Percentiles rank a stretch among this genome's conserved stretches.
Evolutionary conservation across 2,113 vertebrate species (phyloP).

Genomic region (Empidonax alnorum): DNA sequence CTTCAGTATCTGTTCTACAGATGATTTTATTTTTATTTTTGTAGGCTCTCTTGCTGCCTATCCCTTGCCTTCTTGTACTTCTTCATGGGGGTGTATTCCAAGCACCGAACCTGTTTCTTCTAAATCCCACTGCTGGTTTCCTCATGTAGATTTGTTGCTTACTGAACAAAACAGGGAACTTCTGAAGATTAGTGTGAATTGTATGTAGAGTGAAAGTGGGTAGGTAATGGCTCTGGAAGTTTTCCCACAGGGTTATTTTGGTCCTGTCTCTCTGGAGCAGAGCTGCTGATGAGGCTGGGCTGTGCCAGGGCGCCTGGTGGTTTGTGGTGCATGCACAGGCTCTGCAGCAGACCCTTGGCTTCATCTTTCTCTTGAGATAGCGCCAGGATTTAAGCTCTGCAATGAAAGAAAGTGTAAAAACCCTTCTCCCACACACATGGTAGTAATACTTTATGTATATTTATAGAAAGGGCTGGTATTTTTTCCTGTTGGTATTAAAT

Average conservation of each 20-base stretch:
- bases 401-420: constrained; percentile 33
- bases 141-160: not conserved
- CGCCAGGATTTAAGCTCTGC: constrained; percentile 27
- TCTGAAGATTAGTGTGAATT: not conserved
- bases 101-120: not conserved
- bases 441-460: constrained; percentile 12
- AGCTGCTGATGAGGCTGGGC: not conserved
- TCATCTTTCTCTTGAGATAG: not conserved
- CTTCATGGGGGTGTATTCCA: not conserved
- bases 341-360: not conserved
- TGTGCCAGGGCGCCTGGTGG: not conserved
- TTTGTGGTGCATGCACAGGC: not conserved
- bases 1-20: not conserved
- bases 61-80: not conserved
- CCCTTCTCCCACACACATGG: not conserved
- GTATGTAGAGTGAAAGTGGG: not conserved
- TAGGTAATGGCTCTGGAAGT: not conserved
- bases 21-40: not conserved
- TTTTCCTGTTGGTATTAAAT: not conserved
- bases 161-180: not conserved
- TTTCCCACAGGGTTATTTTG: constrained; percentile 46
- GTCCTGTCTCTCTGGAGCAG: not conserved
- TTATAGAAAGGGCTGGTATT: constrained; percentile 34
- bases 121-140: not conserved
- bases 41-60: not conserved